Base-by-base conservation (phyloP, 2,113 vertebrate species). In the Acanthisitta chloris region DNA sequence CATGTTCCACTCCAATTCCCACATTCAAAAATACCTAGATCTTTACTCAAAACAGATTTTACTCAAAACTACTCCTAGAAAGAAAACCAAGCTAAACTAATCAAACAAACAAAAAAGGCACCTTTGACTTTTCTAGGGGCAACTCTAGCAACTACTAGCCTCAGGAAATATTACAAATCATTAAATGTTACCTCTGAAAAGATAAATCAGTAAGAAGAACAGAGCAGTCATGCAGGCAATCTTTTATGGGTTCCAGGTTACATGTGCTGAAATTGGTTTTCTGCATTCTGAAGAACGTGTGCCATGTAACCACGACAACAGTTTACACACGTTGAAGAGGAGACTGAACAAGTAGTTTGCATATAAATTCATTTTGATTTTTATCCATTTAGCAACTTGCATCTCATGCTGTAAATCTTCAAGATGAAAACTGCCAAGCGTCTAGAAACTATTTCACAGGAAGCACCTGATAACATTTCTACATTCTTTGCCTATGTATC, bases 271-370 rank as follows among this genome's bases (percentile, higher is more conserved):
- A 87, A 69, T 15, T 28, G 14, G 16, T 26, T 38, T 90, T 69
- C 45, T 24, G 3, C 38, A 7, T 17, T 31, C 17, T 67, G 49
- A 61, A 82, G 36, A 88, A 55, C 0, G 1, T 0, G 0, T 15
- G 24, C 14, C 23, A 42, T 10, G 8, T 11, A 58, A 46, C 48
- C 26, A 64, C 13, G 15, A 29, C 33, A 74, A 58, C 3, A 73
- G 16, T 52, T 70, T 17, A 66, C 21, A 74, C 9, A 61, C 31
- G 11, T 55, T 52, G 26, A 72, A 81, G n/a, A 33, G 14, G 12
- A 91, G 17, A 65, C 5, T 14, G 40, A 69, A 43, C 0, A 1
- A 72, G 26, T 33, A 72, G 31, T 48, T 65, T n/a, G n/a, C 36
- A 89, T 17, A 70, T 1, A 61, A 40, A 61, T 31, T 54, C 2